Base-by-base conservation (phyloP, 2,888 invertebrate species). In the Labia minor region DNA sequence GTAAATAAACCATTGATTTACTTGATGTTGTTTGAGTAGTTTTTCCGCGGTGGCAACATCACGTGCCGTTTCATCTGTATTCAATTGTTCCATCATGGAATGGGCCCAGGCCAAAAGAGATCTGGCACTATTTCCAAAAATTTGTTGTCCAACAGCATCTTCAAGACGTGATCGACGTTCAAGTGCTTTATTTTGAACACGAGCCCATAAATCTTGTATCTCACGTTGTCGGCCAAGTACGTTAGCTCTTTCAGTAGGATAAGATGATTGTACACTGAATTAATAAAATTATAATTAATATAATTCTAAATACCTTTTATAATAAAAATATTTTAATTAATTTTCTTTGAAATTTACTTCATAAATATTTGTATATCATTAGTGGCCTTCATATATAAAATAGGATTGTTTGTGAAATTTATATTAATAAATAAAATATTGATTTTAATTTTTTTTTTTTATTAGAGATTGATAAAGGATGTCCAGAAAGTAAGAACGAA, bases 41-140 rank as follows among this genome's bases (percentile, higher is more conserved):
- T 86, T 86, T 74, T 97, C 95, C 0, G 97, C 98, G 0, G 95
- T 94, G 64, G 90, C 91, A 14, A 97, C 94, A 79, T 95, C 95
- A 68, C 90, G 84, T 0, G 92, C 92, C 0, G 85, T 83, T 71
- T 87, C 88, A 73, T 92, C 91, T 1, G 87, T 86, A 64, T 90
- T 86, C 66, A 95, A 78, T 66, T 87, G 86, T 72, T 89, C 88
- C 72, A 91, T 89, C 1, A 90, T 86, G 70, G 87, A 86, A 72
- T 86, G 85, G 6, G 91, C 84, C 93, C 95, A 95, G 68, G 85
- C 85, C n/a, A 90, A 79, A 67, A 92, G 80, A 67, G 70, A 69
- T 6, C 18, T 19, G 37, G 67, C 8, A 75, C 92, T 91, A 74
- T 86, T 88, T 74, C 88, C 89, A 78, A 95, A 95, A 74, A 96